These are phyloP conservation scores for Ceryle rudis DNA, from an alignment of 2,797 vertebrate species.

Conservation along the genomic window DNA sequence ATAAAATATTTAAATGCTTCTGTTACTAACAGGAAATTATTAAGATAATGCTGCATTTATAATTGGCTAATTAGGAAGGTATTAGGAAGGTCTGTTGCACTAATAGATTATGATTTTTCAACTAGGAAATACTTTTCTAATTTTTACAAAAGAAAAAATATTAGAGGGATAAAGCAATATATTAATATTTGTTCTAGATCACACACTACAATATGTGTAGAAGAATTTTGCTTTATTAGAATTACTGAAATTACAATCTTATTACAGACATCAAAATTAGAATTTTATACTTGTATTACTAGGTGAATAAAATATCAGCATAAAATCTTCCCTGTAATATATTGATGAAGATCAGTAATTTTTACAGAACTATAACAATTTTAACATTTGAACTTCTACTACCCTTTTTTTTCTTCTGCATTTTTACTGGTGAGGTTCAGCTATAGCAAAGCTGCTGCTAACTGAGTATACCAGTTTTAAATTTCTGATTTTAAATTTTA, in stretches of 20 bases:
- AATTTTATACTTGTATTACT: background rate
- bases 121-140: background rate
- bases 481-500: background rate
- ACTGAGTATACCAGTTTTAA: background rate
- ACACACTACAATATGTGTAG: background rate
- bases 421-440: background rate
- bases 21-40: background rate
- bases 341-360: background rate
- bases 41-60: background rate
- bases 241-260: background rate
- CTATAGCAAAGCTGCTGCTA: background rate
- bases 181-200: background rate
- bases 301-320: background rate
- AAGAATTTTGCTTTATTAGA: background rate
- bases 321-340: background rate
- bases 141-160: background rate
- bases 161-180: background rate
- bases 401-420: background rate
- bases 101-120: background rate
- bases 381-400: background rate
- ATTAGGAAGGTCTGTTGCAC: background rate
- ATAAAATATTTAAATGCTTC: background rate
- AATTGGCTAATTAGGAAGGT: background rate
- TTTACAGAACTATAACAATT: background rate
- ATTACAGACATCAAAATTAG: background rate